A percentile compares a stretch with the other conserved stretches of the same genome.
Conservation (phyloP, 2,113 vertebrate species). For the Chionomys nivalis region DNA sequence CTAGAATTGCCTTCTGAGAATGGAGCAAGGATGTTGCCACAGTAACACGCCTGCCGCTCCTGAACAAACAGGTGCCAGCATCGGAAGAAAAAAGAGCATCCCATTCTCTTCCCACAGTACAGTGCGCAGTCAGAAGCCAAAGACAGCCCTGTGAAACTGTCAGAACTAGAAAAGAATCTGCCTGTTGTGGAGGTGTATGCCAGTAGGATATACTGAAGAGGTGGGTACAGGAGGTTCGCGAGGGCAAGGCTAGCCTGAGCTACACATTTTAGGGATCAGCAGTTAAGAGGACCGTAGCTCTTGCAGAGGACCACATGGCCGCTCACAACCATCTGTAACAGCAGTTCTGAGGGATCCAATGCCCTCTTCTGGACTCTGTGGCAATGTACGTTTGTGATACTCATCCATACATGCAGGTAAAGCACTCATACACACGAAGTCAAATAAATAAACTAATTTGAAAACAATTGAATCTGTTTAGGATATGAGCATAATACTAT, state of each 20-base stretch:
- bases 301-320: neutral
- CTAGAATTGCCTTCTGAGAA: neutral
- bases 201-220: neutral
- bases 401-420: neutral
- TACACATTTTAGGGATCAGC: neutral
- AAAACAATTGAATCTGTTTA: neutral
- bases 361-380: neutral
- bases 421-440: neutral
- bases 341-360: neutral
- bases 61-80: neutral
- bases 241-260: neutral
- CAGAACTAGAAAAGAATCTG: neutral
- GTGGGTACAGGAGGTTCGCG: neutral
- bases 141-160: neutral
- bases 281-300: neutral
- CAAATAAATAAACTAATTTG: neutral
- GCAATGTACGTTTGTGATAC: neutral
- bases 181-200: neutral
- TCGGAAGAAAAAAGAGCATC: neutral
- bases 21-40: neutral
- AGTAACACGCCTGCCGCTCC: accelerated
- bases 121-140: too few species aligned
- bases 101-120: neutral
- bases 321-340: neutral
- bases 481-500: neutral